Percentiles rank a stretch among this genome's conserved stretches.
Conservation (phyloP, 2,888 invertebrate species). For the Copidosoma aretas region DNA sequence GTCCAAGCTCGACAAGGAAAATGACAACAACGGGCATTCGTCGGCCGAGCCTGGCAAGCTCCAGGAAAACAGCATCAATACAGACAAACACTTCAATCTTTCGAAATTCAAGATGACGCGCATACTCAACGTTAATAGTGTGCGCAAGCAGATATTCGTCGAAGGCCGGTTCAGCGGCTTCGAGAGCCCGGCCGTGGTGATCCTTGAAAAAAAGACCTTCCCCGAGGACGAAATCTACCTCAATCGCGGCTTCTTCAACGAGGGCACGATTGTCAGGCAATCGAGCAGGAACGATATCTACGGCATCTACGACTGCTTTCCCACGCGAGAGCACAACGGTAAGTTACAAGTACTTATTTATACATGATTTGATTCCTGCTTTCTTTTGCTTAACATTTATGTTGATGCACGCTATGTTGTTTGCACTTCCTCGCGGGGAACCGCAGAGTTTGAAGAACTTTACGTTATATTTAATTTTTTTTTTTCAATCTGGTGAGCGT, state of each 20-base stretch:
- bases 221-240: slow-evolving; percentile 67
- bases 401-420: too few species aligned
- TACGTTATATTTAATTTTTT: too few species aligned
- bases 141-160: slow-evolving; percentile 74
- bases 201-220: slow-evolving; percentile 85
- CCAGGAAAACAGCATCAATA: slow-evolving; percentile 48
- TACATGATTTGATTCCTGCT: too few species aligned
- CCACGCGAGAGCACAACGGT: slow-evolving; percentile 71
- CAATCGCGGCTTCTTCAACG: slow-evolving; percentile 69
- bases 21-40: neutral
- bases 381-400: too few species aligned
- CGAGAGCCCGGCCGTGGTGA: slow-evolving; percentile 72
- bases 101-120: slow-evolving; percentile 72
- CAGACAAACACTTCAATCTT: slow-evolving; percentile 63
- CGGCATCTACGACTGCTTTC: slow-evolving; percentile 79
- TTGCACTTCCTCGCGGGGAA: too few species aligned
- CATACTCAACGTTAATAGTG: slow-evolving; percentile 76
- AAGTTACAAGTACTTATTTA: too few species aligned
- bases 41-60: neutral
- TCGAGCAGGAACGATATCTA: slow-evolving; percentile 85
- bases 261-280: slow-evolving; percentile 68
- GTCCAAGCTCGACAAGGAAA: neutral
- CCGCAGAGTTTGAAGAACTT: too few species aligned
- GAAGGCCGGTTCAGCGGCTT: slow-evolving; percentile 72
- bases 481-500: too few species aligned